Conservation (phyloP, 2,797 vertebrate genomes). For the Denticeps clupeoides region DNA sequence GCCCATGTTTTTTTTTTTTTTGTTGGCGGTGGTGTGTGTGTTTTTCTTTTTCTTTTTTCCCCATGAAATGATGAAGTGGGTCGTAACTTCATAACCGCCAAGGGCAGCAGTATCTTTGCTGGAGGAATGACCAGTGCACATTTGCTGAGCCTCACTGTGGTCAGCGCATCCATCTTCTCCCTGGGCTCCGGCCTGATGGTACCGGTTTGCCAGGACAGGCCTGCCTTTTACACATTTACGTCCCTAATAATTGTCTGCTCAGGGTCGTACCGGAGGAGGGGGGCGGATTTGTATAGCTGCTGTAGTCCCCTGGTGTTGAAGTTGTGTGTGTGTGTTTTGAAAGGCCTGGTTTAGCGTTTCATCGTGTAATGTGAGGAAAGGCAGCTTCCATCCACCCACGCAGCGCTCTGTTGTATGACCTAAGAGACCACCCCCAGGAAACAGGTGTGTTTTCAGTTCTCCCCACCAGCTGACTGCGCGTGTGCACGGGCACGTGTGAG, state of each 20-base stretch:
- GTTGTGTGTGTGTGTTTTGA: not conserved
- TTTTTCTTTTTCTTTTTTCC: too few relatives aligned
- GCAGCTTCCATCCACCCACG: conserved; percentile 8
- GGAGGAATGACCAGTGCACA: too few relatives aligned
- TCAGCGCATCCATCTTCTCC: too few relatives aligned
- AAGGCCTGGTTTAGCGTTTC: conserved; percentile 20
- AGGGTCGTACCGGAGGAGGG: too few relatives aligned
- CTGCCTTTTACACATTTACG: too few relatives aligned
- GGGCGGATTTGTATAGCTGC: too few relatives aligned
- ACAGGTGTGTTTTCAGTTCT: conserved; percentile 23
- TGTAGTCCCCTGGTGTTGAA: too few relatives aligned
- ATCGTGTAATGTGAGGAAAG: conserved; percentile 12
- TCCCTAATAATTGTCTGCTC: too few relatives aligned
- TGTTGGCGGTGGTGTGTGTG: not conserved
- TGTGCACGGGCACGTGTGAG: conserved; percentile 1
- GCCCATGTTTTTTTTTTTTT: too few relatives aligned
- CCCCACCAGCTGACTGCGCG: not conserved
- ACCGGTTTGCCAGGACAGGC: too few relatives aligned
- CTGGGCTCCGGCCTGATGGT: too few relatives aligned
- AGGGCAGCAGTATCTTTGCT: not conserved
- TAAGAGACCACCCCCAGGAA: conserved; percentile 20
- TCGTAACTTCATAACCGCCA: conserved; percentile 9
- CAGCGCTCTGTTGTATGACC: conserved; percentile 25
- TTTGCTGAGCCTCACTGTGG: too few relatives aligned
- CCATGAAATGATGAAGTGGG: conserved; percentile 1